These are phyloP conservation scores for Eremophila alpestris DNA, from an alignment of 2,797 vertebrate species.

Conservation along the genomic window DNA sequence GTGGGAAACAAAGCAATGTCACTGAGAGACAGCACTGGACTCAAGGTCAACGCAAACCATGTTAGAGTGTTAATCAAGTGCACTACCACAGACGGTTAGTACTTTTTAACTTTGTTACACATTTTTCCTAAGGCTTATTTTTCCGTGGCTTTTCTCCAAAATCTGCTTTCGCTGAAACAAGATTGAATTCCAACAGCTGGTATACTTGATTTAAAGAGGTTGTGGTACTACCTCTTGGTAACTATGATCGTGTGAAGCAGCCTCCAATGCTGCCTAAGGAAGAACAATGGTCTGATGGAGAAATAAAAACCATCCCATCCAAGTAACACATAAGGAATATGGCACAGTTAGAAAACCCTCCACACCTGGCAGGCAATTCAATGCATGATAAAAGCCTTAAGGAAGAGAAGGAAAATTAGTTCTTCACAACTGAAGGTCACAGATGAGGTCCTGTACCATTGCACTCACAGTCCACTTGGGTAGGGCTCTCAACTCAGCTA, in stretches of 20 bases:
- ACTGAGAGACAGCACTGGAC: neutral
- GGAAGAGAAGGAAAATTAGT: neutral
- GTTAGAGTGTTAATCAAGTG: rapidly evolving
- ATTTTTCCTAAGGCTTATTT: neutral
- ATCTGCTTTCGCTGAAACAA: neutral
- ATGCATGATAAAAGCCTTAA: neutral
- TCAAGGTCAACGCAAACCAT: neutral
- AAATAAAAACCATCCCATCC: neutral
- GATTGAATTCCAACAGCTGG: neutral
- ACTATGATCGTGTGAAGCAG: neutral
- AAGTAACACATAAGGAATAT: neutral
- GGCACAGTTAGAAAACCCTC: neutral
- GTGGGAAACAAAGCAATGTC: neutral
- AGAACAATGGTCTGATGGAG: neutral
- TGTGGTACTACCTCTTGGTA: neutral
- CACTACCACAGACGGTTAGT: neutral
- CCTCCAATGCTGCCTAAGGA: neutral
- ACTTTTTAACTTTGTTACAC: neutral
- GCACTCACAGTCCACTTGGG: neutral
- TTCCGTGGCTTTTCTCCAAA: neutral
- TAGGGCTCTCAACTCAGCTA: neutral
- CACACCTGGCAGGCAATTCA: neutral
- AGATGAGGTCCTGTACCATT: neutral
- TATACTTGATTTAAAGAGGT: neutral
- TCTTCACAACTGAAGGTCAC: neutral